A percentile compares a stretch with the other conserved stretches of the same genome.
Conservation (phyloP, 2,797 vertebrate genomes). For the Lophotriccus pileatus region DNA sequence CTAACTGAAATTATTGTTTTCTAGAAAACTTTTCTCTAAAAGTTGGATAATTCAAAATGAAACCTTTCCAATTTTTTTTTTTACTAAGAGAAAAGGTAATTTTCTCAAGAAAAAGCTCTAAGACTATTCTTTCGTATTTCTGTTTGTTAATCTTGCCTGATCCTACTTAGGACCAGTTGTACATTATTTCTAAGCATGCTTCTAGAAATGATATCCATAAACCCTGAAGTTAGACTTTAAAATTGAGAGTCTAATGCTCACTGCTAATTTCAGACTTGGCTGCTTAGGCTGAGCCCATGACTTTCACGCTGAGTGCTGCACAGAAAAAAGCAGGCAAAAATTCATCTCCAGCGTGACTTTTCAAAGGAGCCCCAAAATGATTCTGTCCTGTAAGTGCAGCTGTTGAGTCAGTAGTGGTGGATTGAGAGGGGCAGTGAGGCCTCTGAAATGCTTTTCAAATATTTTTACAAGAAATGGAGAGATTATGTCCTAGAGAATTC, state of each 20-base stretch:
- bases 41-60: neutral
- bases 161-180: neutral
- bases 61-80: neutral
- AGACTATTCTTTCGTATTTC: neutral
- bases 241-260: neutral
- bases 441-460: conserved; percentile 53
- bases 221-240: neutral
- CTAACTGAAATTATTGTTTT: neutral
- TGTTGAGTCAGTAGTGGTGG: neutral
- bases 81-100: neutral
- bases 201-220: neutral
- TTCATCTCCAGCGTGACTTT: neutral
- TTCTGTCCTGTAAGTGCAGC: neutral
- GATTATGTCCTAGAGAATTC: conserved; percentile 43
- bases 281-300: neutral
- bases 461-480: conserved; percentile 41
- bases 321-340: neutral
- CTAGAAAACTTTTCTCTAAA: neutral
- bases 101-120: neutral
- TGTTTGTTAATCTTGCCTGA: neutral
- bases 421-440: conserved; percentile 6
- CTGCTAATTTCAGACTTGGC: neutral
- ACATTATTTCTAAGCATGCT: neutral
- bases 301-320: neutral
- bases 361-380: neutral